Conservation (phyloP, 1,140 invertebrate genomes). For the Megathymus violae region DNA sequence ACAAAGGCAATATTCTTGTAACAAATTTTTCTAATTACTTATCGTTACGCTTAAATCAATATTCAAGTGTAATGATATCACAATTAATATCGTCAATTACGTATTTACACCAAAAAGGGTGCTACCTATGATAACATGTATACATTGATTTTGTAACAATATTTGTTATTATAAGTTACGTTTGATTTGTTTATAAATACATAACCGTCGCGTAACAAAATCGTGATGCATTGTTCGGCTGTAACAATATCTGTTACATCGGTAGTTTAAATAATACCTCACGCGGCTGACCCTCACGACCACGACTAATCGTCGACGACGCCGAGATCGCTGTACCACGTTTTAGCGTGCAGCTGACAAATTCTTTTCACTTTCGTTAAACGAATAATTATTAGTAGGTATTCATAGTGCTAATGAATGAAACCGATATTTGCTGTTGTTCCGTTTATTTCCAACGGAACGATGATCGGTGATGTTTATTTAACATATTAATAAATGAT, state of each 20-base stretch:
- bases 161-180: neutral
- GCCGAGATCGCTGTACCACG: conserved; percentile 10
- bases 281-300: conserved; percentile 18
- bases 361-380: conserved; percentile 31
- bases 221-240: conserved; percentile 14
- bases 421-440: conserved; percentile 12
- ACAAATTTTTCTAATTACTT: too few species aligned
- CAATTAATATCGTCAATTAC: too few species aligned
- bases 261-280: neutral
- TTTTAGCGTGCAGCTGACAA: conserved; percentile 28
- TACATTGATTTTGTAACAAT: too few species aligned
- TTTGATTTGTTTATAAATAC: neutral
- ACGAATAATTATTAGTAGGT: conserved; percentile 10
- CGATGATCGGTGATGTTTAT: neutral
- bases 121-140: too few species aligned
- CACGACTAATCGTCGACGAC: conserved; percentile 2
- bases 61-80: too few species aligned
- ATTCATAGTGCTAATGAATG: conserved; percentile 26
- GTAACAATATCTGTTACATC: conserved; percentile 10
- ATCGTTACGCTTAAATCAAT: too few species aligned
- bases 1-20: too few species aligned
- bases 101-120: too few species aligned
- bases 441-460: neutral
- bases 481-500: neutral
- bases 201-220: conserved; percentile 10